Conservation (phyloP, 2,888 invertebrate genomes). For the Diloba caeruleocephala region DNA sequence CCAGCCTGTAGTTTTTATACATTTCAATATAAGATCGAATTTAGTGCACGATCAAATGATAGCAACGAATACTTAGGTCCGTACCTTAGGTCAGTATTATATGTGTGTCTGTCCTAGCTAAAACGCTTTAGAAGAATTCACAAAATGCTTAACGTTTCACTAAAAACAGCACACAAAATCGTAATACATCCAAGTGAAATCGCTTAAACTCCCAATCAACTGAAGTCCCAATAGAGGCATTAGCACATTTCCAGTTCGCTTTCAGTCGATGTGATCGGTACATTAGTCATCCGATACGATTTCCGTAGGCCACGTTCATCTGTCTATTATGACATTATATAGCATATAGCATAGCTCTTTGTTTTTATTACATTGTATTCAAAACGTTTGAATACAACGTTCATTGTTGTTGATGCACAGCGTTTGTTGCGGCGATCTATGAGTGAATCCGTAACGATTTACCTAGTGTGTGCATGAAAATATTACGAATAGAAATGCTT, state of each 20-base stretch:
- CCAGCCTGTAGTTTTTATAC: too few relatives aligned
- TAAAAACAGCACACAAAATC: slow-evolving; percentile 23
- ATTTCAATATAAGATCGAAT: too few relatives aligned
- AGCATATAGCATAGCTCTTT: slow-evolving; percentile 28
- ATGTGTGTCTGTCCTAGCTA: too few relatives aligned
- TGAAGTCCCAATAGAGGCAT: slow-evolving; percentile 37
- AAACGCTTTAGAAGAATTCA: not conserved
- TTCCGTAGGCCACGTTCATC: slow-evolving; percentile 6
- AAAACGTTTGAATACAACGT: not conserved
- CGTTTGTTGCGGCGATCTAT: too few relatives aligned
- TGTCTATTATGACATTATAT: slow-evolving; percentile 23
- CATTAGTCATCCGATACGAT: slow-evolving; percentile 36
- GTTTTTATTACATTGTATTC: slow-evolving; percentile 25
- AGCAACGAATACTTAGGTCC: too few relatives aligned
- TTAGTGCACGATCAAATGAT: too few relatives aligned
- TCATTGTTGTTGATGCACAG: not conserved
- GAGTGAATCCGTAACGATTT: too few relatives aligned
- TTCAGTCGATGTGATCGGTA: slow-evolving; percentile 22
- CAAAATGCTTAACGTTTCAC: slow-evolving; percentile 6
- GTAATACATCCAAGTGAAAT: slow-evolving; percentile 8
- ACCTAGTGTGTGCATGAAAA: too few relatives aligned
- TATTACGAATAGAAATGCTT: too few relatives aligned
- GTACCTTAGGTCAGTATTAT: too few relatives aligned
- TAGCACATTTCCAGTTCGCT: slow-evolving; percentile 50
- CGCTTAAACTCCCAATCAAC: slow-evolving; percentile 38